Evolutionary conservation across 1,140 invertebrate species (phyloP).

Genomic region (Apis dorsata): DNA sequence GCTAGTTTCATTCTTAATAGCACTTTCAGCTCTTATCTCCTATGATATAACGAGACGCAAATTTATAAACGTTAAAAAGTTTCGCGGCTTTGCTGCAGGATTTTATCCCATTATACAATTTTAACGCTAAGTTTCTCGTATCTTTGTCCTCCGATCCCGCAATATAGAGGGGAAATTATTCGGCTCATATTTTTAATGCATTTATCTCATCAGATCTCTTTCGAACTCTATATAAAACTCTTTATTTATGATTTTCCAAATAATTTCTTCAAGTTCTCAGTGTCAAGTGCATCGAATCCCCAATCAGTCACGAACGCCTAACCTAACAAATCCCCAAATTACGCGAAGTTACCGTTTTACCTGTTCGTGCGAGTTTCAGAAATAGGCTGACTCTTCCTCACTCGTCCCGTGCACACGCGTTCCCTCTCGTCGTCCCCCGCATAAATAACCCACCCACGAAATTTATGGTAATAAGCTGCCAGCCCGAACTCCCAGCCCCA

Average conservation of each 20-base stretch:
- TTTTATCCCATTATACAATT: constrained; percentile 16
- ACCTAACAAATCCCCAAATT: background rate
- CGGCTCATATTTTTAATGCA: background rate
- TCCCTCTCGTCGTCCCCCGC: background rate
- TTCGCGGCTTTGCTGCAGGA: background rate
- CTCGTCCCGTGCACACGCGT: background rate
- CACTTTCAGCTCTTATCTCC: constrained; percentile 21
- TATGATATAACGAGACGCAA: constrained; percentile 14
- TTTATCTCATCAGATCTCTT: background rate
- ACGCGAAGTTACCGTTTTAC: background rate
- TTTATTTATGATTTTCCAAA: too few species aligned
- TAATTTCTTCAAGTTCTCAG: too few species aligned
- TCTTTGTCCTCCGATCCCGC: background rate
- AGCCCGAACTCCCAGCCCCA: background rate
- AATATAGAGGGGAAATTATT: constrained; percentile 1
- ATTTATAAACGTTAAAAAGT: constrained; percentile 18
- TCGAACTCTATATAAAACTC: background rate
- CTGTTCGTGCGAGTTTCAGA: constrained; percentile 6
- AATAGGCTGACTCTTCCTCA: background rate
- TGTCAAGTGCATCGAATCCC: too few species aligned
- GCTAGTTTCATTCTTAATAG: constrained; percentile 18
- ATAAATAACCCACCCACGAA: constrained; percentile 48
- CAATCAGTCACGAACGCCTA: background rate
- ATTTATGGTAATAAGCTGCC: constrained; percentile 54
- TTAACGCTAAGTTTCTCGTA: constrained; percentile 7